These are phyloP conservation scores for Diuraphis noxia DNA, from an alignment of 1,140 invertebrate genomes.

Conservation along the genomic window DNA sequence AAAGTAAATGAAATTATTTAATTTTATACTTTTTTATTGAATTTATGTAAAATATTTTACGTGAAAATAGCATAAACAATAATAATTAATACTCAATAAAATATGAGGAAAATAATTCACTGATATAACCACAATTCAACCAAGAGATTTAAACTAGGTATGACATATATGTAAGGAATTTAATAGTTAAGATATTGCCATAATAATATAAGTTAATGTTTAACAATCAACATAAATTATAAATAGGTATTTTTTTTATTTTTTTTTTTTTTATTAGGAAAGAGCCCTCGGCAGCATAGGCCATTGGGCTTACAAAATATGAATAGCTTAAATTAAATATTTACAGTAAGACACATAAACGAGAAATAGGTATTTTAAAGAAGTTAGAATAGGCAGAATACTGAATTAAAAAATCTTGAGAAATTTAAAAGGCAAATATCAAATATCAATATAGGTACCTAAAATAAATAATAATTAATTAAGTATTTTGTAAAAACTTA, in stretches of 20 bases:
- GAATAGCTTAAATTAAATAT: too few relatives aligned
- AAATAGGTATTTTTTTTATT: too few relatives aligned
- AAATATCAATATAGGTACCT: neutral
- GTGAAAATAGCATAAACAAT: neutral
- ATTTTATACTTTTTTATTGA: neutral
- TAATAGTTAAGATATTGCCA: neutral
- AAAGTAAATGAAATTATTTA: neutral
- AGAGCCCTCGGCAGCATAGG: too few relatives aligned
- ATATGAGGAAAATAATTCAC: neutral
- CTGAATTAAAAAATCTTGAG: neutral
- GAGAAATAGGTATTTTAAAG: too few relatives aligned
- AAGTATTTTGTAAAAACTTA: neutral
- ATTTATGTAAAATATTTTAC: too few relatives aligned
- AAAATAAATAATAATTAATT: neutral
- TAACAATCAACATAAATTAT: neutral
- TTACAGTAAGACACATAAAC: too few relatives aligned
- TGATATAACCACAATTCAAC: neutral
- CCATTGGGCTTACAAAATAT: too few relatives aligned
- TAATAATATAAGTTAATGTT: neutral
- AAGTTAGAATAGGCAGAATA: too few relatives aligned
- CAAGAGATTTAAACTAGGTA: neutral
- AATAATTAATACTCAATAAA: neutral
- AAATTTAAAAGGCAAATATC: neutral
- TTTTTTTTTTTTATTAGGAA: too few relatives aligned
- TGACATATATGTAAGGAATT: conserved; percentile 12